Conservation (phyloP, 2,888 invertebrate genomes). For the Diadromus collaris region DNA sequence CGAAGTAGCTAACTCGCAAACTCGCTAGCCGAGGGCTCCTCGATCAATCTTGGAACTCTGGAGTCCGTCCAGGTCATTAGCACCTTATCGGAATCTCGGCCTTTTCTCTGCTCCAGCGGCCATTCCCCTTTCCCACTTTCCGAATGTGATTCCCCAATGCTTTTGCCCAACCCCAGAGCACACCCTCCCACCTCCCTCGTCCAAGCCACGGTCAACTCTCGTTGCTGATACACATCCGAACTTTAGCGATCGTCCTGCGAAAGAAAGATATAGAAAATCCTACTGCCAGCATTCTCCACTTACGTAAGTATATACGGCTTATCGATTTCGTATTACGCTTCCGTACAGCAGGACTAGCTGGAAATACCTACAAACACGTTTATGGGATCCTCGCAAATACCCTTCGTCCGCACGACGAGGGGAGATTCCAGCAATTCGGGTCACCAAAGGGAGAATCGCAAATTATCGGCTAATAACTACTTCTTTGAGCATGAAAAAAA, state of each 20-base stretch:
- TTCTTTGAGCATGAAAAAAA: background rate
- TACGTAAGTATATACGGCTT: constrained; percentile 22
- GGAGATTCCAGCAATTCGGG: constrained; percentile 3
- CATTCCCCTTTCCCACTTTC: constrained; percentile 47
- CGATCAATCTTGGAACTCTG: constrained; percentile 66
- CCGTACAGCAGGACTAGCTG: constrained; percentile 7
- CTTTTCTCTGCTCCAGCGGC: constrained; percentile 50
- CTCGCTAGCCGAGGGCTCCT: constrained; percentile 49
- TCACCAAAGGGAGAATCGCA: background rate
- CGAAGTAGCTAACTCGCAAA: constrained; percentile 47
- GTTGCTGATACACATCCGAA: constrained; percentile 51
- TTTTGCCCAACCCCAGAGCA: background rate
- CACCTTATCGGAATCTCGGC: constrained; percentile 66
- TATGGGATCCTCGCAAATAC: constrained; percentile 24
- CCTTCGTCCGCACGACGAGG: background rate
- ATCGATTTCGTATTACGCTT: constrained; percentile 34
- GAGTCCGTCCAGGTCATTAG: constrained; percentile 65
- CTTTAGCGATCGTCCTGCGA: constrained; percentile 37
- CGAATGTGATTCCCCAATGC: constrained; percentile 58
- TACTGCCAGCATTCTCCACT: constrained; percentile 39
- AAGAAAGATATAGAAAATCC: constrained; percentile 19
- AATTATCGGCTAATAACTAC: background rate
- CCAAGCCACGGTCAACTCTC: constrained; percentile 18
- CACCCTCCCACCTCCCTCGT: constrained; percentile 8
- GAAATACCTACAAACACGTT: constrained; percentile 33